phyloP scores from a whole-genome alignment of 1,140 invertebrate genomes.

The Metopolophium dirhodum region DNA sequence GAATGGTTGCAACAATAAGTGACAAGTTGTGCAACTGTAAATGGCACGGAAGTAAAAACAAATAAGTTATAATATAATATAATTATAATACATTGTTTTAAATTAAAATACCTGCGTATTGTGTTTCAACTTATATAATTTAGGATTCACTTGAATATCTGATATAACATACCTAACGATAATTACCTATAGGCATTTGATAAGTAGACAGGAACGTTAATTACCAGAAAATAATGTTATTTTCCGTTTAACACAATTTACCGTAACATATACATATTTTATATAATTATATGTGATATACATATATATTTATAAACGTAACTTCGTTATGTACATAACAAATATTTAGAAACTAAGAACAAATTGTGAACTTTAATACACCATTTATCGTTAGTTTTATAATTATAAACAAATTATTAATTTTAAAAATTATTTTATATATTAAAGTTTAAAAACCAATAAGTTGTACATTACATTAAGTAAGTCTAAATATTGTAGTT shows the following conservation, averaged over 20 bases:
- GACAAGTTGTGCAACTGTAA: no score
- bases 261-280: not conserved
- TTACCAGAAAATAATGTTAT: not conserved
- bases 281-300: not conserved
- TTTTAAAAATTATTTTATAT: not conserved
- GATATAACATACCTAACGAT: not conserved
- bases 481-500: not conserved
- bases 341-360: not conserved
- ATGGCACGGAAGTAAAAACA: no score
- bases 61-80: no score
- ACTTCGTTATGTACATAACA: conserved; percentile 12
- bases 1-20: no score
- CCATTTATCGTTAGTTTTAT: not conserved
- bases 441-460: not conserved
- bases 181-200: not conserved
- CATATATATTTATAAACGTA: conserved; percentile 33
- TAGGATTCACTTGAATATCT: no score
- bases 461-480: not conserved
- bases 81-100: no score
- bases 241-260: not conserved
- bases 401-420: not conserved
- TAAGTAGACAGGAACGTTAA: not conserved
- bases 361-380: conserved; percentile 10
- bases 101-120: no score
- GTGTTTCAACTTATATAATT: no score